phyloP scores from a whole-genome alignment of 1,140 invertebrate genomes.

The Zaprionus kolodkinae region DNA sequence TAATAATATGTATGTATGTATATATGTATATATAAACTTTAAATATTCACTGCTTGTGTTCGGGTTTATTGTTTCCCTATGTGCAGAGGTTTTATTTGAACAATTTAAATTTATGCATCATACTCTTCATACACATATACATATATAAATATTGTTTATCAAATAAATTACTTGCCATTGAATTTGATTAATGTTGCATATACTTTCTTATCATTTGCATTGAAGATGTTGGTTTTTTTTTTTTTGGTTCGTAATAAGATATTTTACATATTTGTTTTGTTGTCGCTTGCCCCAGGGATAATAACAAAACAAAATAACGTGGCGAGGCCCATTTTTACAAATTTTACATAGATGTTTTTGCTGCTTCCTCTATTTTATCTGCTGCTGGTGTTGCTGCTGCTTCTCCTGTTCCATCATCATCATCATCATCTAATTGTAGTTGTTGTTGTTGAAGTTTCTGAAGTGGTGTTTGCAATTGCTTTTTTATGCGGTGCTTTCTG shows the following conservation, averaged over 20 bases:
- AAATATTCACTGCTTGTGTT: constrained; percentile 3
- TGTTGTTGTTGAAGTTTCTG: constrained; percentile 36
- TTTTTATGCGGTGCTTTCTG: constrained; percentile 82
- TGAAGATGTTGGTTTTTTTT: constrained; percentile 18
- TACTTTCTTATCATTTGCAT: constrained; percentile 7
- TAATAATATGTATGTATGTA: constrained; percentile 27
- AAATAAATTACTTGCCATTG: constrained; percentile 29
- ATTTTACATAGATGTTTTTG: constrained; percentile 31
- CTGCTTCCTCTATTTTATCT: constrained; percentile 18
- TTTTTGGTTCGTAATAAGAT: constrained; percentile 27
- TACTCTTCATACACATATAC: constrained; percentile 28
- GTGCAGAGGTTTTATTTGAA: constrained; percentile 23
- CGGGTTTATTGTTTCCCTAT: constrained; percentile 20
- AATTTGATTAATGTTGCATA: constrained; percentile 44
- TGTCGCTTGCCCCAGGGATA: constrained; percentile 51
- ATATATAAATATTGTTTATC: constrained; percentile 38
- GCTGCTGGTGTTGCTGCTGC: constrained; percentile 29
- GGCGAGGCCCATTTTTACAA: constrained; percentile 51
- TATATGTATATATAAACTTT: constrained; percentile 14
- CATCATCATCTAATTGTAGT: constrained; percentile 12
- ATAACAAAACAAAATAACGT: constrained; percentile 58
- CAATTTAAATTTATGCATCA: constrained; percentile 56
- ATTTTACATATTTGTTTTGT: constrained; percentile 46
- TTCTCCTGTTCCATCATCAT: constrained; percentile 24
- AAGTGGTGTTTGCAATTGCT: constrained; percentile 44